A percentile compares a stretch with the other conserved stretches of the same genome.
Conservation (phyloP, 2,113 vertebrate species). For the Brachyistius frenatus region DNA sequence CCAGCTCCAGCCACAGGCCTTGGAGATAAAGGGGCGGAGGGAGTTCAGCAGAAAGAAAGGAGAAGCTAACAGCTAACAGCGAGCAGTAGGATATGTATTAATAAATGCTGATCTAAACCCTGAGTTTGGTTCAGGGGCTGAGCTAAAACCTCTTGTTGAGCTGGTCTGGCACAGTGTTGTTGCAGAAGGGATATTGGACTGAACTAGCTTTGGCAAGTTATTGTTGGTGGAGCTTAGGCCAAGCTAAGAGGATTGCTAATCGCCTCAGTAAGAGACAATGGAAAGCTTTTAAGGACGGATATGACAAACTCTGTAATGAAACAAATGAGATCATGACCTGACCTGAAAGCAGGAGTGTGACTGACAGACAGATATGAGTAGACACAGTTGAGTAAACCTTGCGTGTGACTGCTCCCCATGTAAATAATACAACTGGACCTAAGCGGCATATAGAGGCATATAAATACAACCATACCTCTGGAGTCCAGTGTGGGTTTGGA, state of each 20-base stretch:
- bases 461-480: constrained; percentile 75
- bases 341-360: constrained; percentile 18
- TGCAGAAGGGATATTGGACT: constrained; percentile 22
- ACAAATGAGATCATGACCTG: constrained; percentile 44
- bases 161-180: constrained; percentile 14
- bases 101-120: constrained; percentile 5
- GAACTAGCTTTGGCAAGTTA: constrained; percentile 14
- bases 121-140: constrained; percentile 12
- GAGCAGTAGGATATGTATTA: constrained; percentile 12
- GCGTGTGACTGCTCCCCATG: background rate
- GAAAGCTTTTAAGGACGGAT: constrained; percentile 11
- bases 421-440: background rate
- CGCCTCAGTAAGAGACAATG: constrained; percentile 52
- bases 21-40: constrained; percentile 6
- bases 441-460: background rate
- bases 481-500: constrained; percentile 86
- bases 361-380: constrained; percentile 11
- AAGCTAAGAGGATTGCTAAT: constrained; percentile 67
- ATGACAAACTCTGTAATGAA: constrained; percentile 29
- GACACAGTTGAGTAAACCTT: background rate
- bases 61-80: background rate
- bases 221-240: constrained; percentile 39
- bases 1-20: constrained; percentile 91
- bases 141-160: constrained; percentile 14
- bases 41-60: background rate